Evolutionary conservation across 2,113 vertebrate species (phyloP).

Genomic region (Empidonax traillii): DNA sequence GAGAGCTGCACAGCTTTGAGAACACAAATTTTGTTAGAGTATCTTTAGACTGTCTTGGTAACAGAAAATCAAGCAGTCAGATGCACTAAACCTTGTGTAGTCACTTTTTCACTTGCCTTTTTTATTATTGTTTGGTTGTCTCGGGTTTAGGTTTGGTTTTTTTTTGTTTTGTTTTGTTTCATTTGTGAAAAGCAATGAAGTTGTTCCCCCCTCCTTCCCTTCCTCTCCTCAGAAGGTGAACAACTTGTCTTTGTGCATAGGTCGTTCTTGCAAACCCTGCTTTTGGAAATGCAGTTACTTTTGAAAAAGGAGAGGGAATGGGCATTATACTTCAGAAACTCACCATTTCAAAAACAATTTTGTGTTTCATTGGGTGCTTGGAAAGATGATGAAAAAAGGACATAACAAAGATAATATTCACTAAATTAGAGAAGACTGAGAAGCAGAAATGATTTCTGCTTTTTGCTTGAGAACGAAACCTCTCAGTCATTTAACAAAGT

Average conservation of each 20-base stretch:
- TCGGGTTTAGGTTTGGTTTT: not conserved
- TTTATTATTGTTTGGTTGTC: not conserved
- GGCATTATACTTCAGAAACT: slow-evolving; percentile 30
- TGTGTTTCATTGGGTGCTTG: not conserved
- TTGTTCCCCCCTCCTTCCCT: not conserved
- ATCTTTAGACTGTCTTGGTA: not conserved
- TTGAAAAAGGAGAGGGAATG: not conserved
- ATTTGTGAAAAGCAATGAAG: not conserved
- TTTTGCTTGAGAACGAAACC: not conserved
- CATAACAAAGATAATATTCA: not conserved
- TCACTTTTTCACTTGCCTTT: slow-evolving; percentile 26
- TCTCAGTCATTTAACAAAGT: slow-evolving; percentile 16
- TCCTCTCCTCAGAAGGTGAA: not conserved
- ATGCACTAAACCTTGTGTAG: slow-evolving; percentile 42
- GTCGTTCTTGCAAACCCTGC: not conserved
- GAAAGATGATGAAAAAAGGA: not conserved
- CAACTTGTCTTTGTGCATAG: not conserved
- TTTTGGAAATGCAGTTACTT: not conserved
- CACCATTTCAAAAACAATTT: not conserved
- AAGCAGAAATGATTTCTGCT: not conserved
- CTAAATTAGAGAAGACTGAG: not conserved
- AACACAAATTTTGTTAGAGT: not conserved
- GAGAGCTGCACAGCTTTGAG: slow-evolving; percentile 23
- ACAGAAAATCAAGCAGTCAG: not conserved
- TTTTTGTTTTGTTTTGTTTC: not conserved